These are phyloP conservation scores for Lutjanus erythropterus DNA, from an alignment of 2,113 vertebrate genomes.

Conservation along the genomic window DNA sequence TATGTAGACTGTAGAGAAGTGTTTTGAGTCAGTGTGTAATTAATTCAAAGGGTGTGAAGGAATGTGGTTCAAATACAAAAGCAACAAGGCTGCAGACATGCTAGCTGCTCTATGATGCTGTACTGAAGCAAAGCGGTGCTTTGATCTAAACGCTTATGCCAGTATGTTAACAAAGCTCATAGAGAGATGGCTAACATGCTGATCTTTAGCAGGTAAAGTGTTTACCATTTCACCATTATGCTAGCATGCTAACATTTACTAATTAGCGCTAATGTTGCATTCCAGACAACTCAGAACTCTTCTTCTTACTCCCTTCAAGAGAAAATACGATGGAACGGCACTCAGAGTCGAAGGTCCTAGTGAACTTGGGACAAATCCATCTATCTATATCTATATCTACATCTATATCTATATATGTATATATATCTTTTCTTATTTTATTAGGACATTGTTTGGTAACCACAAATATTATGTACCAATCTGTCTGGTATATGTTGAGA, in stretches of 20 bases:
- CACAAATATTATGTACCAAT: background rate
- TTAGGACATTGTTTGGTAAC: background rate
- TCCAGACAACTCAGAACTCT: too few species aligned
- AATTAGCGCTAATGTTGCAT: too few species aligned
- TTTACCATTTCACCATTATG: background rate
- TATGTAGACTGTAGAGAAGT: constrained; percentile 18
- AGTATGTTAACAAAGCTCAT: background rate
- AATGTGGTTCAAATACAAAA: background rate
- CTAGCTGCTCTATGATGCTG: background rate
- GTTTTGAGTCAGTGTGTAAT: constrained; percentile 19
- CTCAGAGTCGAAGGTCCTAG: too few species aligned
- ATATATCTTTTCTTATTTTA: too few species aligned
- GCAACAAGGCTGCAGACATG: background rate
- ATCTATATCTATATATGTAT: too few species aligned
- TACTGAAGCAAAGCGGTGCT: background rate
- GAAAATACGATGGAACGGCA: too few species aligned
- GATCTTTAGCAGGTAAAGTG: background rate
- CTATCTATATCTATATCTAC: too few species aligned
- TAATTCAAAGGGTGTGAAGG: constrained; percentile 10
- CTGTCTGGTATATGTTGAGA: background rate
- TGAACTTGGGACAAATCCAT: too few species aligned
- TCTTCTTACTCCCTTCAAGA: too few species aligned
- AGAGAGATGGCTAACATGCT: background rate
- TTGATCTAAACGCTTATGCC: background rate
- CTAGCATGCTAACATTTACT: background rate